Evolutionary conservation across 2,113 vertebrate species (phyloP), one percentile per base, ranked within the genome.

Genomic region (Brachypodius melanocephalos): DNA sequence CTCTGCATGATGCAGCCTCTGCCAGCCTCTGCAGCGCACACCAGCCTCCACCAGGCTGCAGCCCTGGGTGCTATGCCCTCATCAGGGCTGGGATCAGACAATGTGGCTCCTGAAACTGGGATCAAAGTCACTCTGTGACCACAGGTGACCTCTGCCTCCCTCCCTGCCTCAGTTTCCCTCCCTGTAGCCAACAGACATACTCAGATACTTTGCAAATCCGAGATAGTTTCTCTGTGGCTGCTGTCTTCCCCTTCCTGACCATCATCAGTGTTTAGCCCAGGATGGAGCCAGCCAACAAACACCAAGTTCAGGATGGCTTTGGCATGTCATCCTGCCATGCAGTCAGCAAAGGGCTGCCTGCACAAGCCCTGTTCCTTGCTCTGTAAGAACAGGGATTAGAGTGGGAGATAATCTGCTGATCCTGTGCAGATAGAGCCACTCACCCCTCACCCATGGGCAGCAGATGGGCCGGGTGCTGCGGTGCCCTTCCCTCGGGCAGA

Each of bases 71-170:
- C 26, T 0, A 0, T 14, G 4, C 42, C 58, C 14, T 6, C 36
- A 16, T 10, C 0, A 2, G 45, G 12, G 11, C 80, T 65, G 59
- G 29, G 34, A 54, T 34, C 0, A 0, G 21, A 9, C 54, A 31
- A 4, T 4, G 20, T 22, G 17, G 14, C 65, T 54, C 36, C 36
- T 19, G 26, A 21, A 28, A 25, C 14, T 16, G 59, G 15, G 38
- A 42, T 14, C 73, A 42, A 43, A 52, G 42, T 7, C 67, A 22
- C 31, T 32, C 31, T 29, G 28, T 28, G 76, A 52, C 34, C 42
- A 25, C 12, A 26, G 40, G 25, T 12, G 21, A 26, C n/a, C 26
- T 57, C 21, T 46, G 46, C 26, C 24, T 73, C 34, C 29, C 22
- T 80, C 36, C 14, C 14, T 65, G 65, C 65, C 82, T 69, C 14